Conservation (phyloP, 2,888 invertebrate genomes). For the Osedax fenrisi region DNA sequence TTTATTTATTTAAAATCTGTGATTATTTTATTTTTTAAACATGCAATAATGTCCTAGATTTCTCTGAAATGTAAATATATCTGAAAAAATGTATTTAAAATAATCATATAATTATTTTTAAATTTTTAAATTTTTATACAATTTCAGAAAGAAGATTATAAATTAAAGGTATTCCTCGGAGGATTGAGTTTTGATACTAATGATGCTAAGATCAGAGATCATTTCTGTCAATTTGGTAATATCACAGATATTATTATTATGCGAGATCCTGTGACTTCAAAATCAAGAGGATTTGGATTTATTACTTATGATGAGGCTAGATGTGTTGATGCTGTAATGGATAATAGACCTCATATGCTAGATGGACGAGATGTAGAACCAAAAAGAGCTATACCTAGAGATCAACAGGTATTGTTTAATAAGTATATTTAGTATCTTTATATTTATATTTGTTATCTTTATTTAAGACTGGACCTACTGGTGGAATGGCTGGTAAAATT, state of each 20-base stretch:
- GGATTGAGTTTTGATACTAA: constrained; percentile 83
- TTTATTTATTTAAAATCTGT: no score
- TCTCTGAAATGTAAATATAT: no score
- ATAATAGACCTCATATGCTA: constrained; percentile 68
- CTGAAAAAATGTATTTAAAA: no score
- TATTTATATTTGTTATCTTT: background rate
- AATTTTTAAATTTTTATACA: no score
- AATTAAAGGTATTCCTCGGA: constrained; percentile 73
- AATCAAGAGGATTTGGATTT: constrained; percentile 88
- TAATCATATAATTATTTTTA: no score
- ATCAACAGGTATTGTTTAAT: constrained; percentile 54
- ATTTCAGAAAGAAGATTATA: background rate
- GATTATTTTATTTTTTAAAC: no score
- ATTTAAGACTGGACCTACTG: constrained; percentile 58
- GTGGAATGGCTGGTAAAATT: constrained; percentile 62
- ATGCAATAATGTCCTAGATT: no score
- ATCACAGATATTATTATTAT: constrained; percentile 48
- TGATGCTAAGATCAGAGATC: constrained; percentile 75
- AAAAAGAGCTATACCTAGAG: constrained; percentile 82
- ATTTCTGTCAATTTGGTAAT: constrained; percentile 90
- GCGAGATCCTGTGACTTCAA: constrained; percentile 37
- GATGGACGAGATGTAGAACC: constrained; percentile 90
- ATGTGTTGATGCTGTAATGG: constrained; percentile 89
- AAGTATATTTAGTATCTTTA: background rate
- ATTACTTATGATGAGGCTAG: constrained; percentile 82